Evolutionary conservation across 1,140 invertebrate genomes (phyloP), one percentile per base, ranked within the genome.

Genomic region (Druon quercuslanigerum): DNA sequence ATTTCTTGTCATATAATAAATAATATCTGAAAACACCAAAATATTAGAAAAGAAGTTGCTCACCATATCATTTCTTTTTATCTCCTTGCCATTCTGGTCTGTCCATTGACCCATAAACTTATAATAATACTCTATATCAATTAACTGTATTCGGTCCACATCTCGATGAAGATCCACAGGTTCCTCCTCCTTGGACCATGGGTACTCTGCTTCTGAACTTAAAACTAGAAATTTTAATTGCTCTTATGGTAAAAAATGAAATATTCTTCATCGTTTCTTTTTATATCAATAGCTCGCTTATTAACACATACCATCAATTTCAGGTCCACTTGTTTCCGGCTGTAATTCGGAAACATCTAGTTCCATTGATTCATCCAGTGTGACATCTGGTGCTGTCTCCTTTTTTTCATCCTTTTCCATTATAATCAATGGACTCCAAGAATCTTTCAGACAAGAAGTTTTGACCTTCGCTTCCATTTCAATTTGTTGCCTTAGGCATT

Each of bases 401-500:
- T 12, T 40, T 25, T 82, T 56, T 25, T 74, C 66, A 0, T 75
- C 57, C 17, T 33, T 20, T 19, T 40, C 33, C 5, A 3, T 19
- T 54, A 79, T 72, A 16, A 12, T 40, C 51, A 93, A 79, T 0
- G 84, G 56, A 3, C 75, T 17, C 84, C 85, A 88, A 19, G 25
- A n/a, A 79, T 72, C 25, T 83, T 72, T 88, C 87, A 85, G 79
- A 71, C 71, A 4, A 74, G 50, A 51, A 91, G 77, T 51, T 80
- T 71, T 3, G 11, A 92, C 86, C 19, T 82, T 72, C 0, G 90
- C 89, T 72, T 91, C 90, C 16, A 19, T 52, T 3, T 89, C 90
- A 70, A 97, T 95, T 84, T 88, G 86, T 9, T 83, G 74, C 56
- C 97, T 92, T 9, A 99, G 92, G 85, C 98, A 95, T 84, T 98